Percentiles rank a stretch among this genome's conserved stretches.
phyloP scores from a whole-genome alignment of 2,888 invertebrate genomes.

The Linnaemya tessellans region DNA sequence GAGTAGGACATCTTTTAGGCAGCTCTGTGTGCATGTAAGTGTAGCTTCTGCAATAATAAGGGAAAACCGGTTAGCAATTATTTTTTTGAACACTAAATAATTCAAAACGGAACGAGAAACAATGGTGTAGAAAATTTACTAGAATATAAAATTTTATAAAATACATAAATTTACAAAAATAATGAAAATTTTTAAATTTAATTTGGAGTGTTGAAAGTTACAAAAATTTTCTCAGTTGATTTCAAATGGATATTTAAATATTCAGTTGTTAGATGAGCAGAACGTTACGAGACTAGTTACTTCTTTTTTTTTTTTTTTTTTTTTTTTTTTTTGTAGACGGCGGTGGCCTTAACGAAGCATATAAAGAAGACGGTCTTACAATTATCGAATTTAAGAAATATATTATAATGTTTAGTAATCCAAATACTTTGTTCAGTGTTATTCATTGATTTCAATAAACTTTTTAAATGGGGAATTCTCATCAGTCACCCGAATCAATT shows the following conservation, averaged over 20 bases:
- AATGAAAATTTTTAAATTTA: not conserved
- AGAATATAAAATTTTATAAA: constrained; percentile 9
- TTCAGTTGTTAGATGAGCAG: too few relatives aligned
- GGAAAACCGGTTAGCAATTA: constrained; percentile 22
- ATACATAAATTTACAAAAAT: not conserved
- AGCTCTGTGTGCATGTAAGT: constrained; percentile 4
- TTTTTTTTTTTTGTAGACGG: too few relatives aligned
- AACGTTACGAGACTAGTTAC: too few relatives aligned
- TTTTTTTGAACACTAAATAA: constrained; percentile 12
- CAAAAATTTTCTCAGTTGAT: not conserved
- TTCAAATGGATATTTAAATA: not conserved
- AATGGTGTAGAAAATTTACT: not conserved
- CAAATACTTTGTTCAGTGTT: too few relatives aligned
- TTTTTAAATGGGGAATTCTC: too few relatives aligned
- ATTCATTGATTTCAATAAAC: too few relatives aligned
- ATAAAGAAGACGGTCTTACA: too few relatives aligned
- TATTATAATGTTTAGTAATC: too few relatives aligned
- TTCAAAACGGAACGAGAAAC: not conserved
- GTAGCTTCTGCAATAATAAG: constrained; percentile 9
- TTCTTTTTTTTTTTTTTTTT: too few relatives aligned
- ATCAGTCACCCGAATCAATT: too few relatives aligned
- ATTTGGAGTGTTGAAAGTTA: not conserved
- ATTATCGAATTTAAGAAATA: too few relatives aligned
- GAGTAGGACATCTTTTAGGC: constrained; percentile 24
- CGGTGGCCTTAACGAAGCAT: too few relatives aligned